These are phyloP conservation scores for Trimorus sp. DNA, from an alignment of 2,888 invertebrate genomes.

Conservation along the genomic window DNA sequence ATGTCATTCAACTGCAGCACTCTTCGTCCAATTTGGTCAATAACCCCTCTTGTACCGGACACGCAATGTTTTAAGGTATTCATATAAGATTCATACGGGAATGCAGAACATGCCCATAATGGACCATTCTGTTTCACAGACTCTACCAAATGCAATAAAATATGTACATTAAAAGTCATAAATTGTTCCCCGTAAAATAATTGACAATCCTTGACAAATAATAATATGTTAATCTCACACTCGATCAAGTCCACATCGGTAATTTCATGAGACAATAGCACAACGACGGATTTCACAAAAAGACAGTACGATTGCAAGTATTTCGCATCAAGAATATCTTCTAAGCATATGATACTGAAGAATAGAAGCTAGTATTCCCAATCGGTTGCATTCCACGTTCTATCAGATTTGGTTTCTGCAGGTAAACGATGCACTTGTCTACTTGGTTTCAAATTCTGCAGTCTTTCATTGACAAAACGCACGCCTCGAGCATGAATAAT, in stretches of 20 bases:
- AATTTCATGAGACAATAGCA: slow-evolving; percentile 21
- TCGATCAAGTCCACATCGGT: slow-evolving; percentile 30
- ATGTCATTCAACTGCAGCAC: slow-evolving; percentile 17
- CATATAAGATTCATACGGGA: slow-evolving; percentile 29
- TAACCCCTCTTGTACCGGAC: slow-evolving; percentile 19
- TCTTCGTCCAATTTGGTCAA: slow-evolving; percentile 33
- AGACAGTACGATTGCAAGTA: slow-evolving; percentile 27
- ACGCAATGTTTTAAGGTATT: slow-evolving; percentile 24
- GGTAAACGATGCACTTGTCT: slow-evolving; percentile 37
- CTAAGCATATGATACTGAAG: slow-evolving; percentile 53
- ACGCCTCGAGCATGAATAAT: not conserved
- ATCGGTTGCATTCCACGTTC: slow-evolving; percentile 51
- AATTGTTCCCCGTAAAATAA: slow-evolving; percentile 15
- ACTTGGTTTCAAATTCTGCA: slow-evolving; percentile 11
- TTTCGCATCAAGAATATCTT: slow-evolving; percentile 12
- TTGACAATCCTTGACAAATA: slow-evolving; percentile 32
- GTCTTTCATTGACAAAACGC: slow-evolving; percentile 5
- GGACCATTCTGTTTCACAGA: slow-evolving; percentile 5
- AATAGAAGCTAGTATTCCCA: slow-evolving; percentile 55
- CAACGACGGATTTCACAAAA: slow-evolving; percentile 31
- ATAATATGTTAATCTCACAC: slow-evolving; percentile 21
- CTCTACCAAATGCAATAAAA: not conserved
- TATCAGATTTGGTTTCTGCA: not conserved
- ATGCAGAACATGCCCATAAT: slow-evolving; percentile 3
- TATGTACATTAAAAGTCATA: slow-evolving; percentile 47